Evolutionary conservation across 2,888 invertebrate genomes (phyloP), one percentile per base, ranked within the genome.

Genomic region (Andricus curvator): DNA sequence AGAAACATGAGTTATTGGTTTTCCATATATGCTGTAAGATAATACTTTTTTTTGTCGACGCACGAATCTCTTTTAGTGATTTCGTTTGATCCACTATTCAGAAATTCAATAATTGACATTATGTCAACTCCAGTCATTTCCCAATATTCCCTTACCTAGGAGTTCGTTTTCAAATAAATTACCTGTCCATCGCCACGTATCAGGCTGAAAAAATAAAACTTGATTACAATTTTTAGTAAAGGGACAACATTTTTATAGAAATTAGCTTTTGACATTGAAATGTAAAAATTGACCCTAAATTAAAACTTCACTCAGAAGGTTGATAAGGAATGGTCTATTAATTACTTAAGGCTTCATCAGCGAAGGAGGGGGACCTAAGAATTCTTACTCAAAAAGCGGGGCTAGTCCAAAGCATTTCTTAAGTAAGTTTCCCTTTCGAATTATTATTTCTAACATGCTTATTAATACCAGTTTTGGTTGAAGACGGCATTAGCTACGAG

Each of bases 121-220:
- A 68, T 48, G 44, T 68, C 68, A 68, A 48, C 44, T 68, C 25
- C 68, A 68, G 44, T 68, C 68, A 44, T n/a, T 68, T 68, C 22
- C 44, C 41, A 44, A 68, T 68, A 68, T 68, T 22, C 41, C 3
- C 41, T 41, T 33, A n/a, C 37, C 20, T n/a, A 22, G 6, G 15
- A 62, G 4, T 5, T 62, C 25, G n/a, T 44, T 68, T 17, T 25
- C 48, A 44, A 44, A 44, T 48, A 48, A 68, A 68, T 68, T 68
- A 44, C 22, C 22, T 68, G 68, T 68, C 68, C 41, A 68, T 68
- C 68, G 15, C 8, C 8, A 44, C 5, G 41, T 48, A 17, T 68
- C 48, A 25, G 5, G 11, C 25, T 25, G 11, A 44, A 25, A 22
- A 48, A 68, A 44, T 68, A n/a, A 68, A 68, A 25, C 15, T 48